These are phyloP conservation scores for Tholera decimalis DNA, from an alignment of 2,888 invertebrate genomes.

Conservation along the genomic window DNA sequence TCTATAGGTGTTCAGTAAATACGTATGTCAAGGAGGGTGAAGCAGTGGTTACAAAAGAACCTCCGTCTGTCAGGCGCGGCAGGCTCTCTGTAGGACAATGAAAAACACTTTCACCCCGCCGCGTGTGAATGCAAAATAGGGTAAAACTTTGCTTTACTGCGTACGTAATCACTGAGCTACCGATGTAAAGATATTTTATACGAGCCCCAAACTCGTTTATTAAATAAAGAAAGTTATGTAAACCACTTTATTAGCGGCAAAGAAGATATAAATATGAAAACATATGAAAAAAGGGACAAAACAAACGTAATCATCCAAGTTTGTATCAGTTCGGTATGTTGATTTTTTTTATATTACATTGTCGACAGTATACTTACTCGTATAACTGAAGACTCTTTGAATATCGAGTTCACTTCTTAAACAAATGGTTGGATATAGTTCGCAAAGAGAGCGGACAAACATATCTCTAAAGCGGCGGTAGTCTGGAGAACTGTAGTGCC, in stretches of 20 bases:
- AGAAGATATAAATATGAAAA: slow-evolving; percentile 57
- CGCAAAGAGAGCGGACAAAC: slow-evolving; percentile 40
- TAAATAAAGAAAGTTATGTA: slow-evolving; percentile 74
- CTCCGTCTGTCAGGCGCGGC: slow-evolving; percentile 77
- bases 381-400: slow-evolving; percentile 13
- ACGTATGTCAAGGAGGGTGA: slow-evolving; percentile 64
- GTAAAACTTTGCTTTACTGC: slow-evolving; percentile 68
- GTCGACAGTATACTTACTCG: slow-evolving; percentile 23
- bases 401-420: slow-evolving; percentile 45
- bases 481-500: slow-evolving; percentile 51
- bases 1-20: slow-evolving; percentile 70
- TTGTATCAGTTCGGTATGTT: slow-evolving; percentile 54
- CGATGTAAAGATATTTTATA: slow-evolving; percentile 73
- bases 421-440: slow-evolving; percentile 49
- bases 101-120: slow-evolving; percentile 85
- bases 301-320: slow-evolving; percentile 51
- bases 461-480: slow-evolving; percentile 43
- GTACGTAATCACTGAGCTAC: slow-evolving; percentile 73
- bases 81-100: slow-evolving; percentile 81
- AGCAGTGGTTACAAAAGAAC: slow-evolving; percentile 75
- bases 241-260: slow-evolving; percentile 63
- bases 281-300: slow-evolving; percentile 60
- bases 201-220: slow-evolving; percentile 74
- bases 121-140: slow-evolving; percentile 85
- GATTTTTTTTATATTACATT: slow-evolving; percentile 50